phyloP scores from a whole-genome alignment of 2,888 invertebrate genomes.

The Orthonychiurus folsomi region DNA sequence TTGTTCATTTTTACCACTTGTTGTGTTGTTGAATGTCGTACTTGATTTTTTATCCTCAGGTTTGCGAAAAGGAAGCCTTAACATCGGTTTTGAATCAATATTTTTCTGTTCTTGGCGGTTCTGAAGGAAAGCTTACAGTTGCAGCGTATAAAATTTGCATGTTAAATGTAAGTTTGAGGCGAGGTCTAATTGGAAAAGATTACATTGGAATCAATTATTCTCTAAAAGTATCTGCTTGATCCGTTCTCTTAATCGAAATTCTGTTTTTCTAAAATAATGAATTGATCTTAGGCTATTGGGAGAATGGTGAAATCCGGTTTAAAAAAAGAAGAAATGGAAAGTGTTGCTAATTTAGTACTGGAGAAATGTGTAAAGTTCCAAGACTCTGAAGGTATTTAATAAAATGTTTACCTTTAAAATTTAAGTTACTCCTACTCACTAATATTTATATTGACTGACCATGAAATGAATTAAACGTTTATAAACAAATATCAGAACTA shows the following conservation, averaged over 20 bases:
- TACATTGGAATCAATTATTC: too few species aligned
- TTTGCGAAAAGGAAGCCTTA: conserved; percentile 6
- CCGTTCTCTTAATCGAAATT: not conserved
- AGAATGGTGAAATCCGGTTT: conserved; percentile 63
- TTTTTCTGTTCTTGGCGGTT: conserved; percentile 75
- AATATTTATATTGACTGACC: conserved; percentile 1
- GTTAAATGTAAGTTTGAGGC: conserved; percentile 52
- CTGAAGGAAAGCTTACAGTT: conserved; percentile 81
- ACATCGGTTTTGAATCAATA: conserved; percentile 34
- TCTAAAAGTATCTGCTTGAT: too few species aligned
- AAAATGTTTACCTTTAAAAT: conserved; percentile 6
- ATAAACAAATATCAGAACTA: too few species aligned
- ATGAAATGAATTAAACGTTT: too few species aligned
- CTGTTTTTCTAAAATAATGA: not conserved
- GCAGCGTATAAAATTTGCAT: conserved; percentile 81
- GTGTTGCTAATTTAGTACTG: conserved; percentile 54
- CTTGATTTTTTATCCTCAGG: too few species aligned
- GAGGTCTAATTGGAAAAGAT: too few species aligned
- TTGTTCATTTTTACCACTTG: too few species aligned
- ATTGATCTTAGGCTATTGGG: conserved; percentile 55
- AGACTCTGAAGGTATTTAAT: conserved; percentile 59
- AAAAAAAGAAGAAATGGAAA: conserved; percentile 51
- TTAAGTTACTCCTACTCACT: not conserved
- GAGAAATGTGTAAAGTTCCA: conserved; percentile 66
- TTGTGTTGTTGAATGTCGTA: too few species aligned